Evolutionary conservation across 2,888 invertebrate genomes (phyloP).

Genomic region (Cosmia pyralina): DNA sequence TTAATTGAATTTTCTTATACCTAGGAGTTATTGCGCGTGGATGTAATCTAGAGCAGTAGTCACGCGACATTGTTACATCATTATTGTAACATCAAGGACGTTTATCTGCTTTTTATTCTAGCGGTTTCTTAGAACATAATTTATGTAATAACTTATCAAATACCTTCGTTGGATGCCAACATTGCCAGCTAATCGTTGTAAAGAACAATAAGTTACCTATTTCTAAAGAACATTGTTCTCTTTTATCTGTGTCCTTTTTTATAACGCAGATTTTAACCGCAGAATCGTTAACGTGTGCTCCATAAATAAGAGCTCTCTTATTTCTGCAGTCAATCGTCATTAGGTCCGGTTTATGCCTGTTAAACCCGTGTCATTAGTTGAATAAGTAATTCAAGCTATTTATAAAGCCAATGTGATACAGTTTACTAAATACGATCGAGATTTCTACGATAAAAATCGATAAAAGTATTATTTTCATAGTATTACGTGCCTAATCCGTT

Average conservation of each 20-base stretch:
- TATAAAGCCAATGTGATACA: constrained; percentile 7
- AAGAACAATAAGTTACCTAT: constrained; percentile 38
- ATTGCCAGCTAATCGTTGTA: constrained; percentile 33
- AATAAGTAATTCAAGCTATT: constrained; percentile 40
- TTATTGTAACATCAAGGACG: constrained; percentile 56
- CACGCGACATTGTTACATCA: constrained; percentile 55
- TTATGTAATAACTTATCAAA: constrained; percentile 54
- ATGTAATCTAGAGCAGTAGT: constrained; percentile 46
- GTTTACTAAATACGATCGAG: constrained; percentile 22
- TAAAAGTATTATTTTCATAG: constrained; percentile 21
- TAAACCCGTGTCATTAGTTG: constrained; percentile 29
- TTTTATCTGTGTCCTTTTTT: constrained; percentile 21
- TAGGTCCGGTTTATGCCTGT: constrained; percentile 38
- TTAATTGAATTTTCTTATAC: constrained; percentile 52
- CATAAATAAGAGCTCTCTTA: constrained; percentile 33
- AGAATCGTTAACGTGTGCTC: constrained; percentile 20
- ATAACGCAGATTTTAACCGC: constrained; percentile 33
- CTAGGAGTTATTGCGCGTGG: constrained; percentile 45
- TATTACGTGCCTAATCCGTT: constrained; percentile 43
- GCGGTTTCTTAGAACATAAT: constrained; percentile 54
- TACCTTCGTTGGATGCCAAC: constrained; percentile 48
- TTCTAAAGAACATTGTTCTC: constrained; percentile 20
- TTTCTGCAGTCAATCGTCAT: constrained; percentile 51
- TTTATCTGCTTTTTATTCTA: constrained; percentile 49
- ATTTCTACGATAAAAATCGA: constrained; percentile 39